Base-by-base conservation (phyloP, 2,888 invertebrate genomes). In the Drosophila rellima region DNA sequence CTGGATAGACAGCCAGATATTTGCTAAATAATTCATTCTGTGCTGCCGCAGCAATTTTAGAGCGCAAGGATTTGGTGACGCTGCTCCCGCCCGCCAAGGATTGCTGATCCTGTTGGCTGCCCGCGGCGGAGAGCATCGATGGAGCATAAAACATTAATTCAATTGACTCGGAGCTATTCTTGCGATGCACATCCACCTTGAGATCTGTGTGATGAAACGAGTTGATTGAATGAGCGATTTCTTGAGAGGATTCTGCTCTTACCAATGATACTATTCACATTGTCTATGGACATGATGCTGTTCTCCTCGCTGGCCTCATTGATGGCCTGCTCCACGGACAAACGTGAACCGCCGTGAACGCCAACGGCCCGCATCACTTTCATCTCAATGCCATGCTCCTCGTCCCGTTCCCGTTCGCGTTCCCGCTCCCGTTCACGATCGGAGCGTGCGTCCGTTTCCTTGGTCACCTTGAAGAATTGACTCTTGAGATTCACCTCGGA, bases 181-280 rank as follows among this genome's bases (percentile, higher is more conserved):
- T 97, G 65, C 97, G 95, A 93, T 98, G 98, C 59, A 98, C 97
- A 93, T 98, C 98, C 66, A 97, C 98, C 94, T 97, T 97, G 82
- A 98, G 94, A 94, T 98, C 97, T 95, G 92, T 10, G 26, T 26
- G 26, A 1, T 7, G 26, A 13, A 64, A 2, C 4, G 8, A 23
- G 8, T 20, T 35, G 0, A 15, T 31, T 6, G 33, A 13, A n/a
- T n/a, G 6, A 35, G 2, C 1, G 8, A 29, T 8, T 29, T 10
- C 29, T 29, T 10, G 10, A 29, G 35, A n/a, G 6, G 35, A 35
- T n/a, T 31, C 26, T 7, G 7, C 6, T 2, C 13, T 15, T 93
- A 95, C 95, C 95, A 92, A 95, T 95, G 65, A 95, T 95, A 82
- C 95, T 95, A 83, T 94, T 94, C 71, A 94, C 94, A 62, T 94